Evolutionary conservation across 2,797 vertebrate species (phyloP).

Genomic region (Sternarchorhynchus goeldii): DNA sequence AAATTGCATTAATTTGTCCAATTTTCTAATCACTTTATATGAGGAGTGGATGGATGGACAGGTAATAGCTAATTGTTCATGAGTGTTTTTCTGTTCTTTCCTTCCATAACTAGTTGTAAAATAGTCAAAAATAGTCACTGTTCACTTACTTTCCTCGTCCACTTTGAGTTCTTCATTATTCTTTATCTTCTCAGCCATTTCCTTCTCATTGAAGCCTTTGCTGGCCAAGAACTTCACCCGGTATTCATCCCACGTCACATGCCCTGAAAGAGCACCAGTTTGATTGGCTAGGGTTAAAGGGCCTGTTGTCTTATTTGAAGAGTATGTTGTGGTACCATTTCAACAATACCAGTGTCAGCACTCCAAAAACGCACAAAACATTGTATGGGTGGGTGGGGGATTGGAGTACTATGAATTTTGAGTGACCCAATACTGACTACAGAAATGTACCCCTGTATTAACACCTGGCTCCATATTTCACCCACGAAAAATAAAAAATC

Average conservation of each 20-base stretch:
- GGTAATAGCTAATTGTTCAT: too few species aligned
- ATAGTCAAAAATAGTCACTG: neutral
- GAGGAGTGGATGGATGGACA: too few species aligned
- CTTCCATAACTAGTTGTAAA: neutral
- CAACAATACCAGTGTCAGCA: neutral
- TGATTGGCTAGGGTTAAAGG: neutral
- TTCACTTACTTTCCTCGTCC: constrained; percentile 91
- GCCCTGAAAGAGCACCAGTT: constrained; percentile 70
- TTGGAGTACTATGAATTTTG: neutral
- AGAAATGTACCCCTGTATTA: neutral
- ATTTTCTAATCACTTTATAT: too few species aligned
- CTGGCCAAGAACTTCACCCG: constrained; percentile 91
- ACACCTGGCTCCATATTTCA: too few species aligned
- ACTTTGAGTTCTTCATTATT: constrained; percentile 91
- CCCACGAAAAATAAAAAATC: too few species aligned
- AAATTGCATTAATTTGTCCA: too few species aligned
- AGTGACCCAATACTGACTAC: neutral
- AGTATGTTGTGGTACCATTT: neutral
- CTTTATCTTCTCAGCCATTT: constrained; percentile 85
- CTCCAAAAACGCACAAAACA: neutral
- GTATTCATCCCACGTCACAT: constrained; percentile 94
- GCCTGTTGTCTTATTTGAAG: neutral
- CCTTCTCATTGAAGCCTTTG: constrained; percentile 90
- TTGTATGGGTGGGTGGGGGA: too few species aligned
- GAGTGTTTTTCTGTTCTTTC: too few species aligned